Evolutionary conservation across 2,113 vertebrate species (phyloP).

Genomic region (Pygoscelis adeliae): DNA sequence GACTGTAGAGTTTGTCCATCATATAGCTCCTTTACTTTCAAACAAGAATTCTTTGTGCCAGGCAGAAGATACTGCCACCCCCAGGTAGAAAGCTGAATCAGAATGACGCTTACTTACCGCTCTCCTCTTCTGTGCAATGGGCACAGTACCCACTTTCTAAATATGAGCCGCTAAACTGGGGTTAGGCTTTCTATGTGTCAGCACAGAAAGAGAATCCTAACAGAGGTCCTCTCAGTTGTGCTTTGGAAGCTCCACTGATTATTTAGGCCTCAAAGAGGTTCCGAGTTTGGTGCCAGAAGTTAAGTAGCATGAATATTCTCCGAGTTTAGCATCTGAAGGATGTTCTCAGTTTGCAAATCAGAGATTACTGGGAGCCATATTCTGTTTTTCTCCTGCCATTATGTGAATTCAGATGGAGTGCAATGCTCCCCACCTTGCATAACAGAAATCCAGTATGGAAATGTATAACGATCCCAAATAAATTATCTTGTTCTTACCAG

Average conservation of each 20-base stretch:
- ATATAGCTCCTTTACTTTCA: neutral
- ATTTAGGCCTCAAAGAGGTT: neutral
- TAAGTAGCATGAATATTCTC: neutral
- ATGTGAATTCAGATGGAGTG: neutral
- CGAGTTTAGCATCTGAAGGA: neutral
- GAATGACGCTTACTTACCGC: neutral
- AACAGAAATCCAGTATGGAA: neutral
- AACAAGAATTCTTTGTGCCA: neutral
- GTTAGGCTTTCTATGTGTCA: neutral
- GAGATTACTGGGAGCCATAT: neutral
- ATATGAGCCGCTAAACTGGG: neutral
- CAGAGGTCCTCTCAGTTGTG: neutral
- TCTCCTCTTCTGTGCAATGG: neutral
- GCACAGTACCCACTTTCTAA: fast-evolving
- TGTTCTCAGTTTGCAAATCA: neutral
- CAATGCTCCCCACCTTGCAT: neutral
- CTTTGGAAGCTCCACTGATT: neutral
- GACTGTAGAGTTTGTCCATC: neutral
- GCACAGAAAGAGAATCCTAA: neutral
- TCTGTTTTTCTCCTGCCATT: neutral
- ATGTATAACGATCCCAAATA: neutral
- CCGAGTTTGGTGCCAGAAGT: neutral
- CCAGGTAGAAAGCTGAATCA: neutral
- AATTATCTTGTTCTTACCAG: neutral
- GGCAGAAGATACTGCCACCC: neutral